Percentiles rank a stretch among this genome's conserved stretches.
phyloP scores from a whole-genome alignment of 2,113 vertebrate genomes.

The Butorides virescens region DNA sequence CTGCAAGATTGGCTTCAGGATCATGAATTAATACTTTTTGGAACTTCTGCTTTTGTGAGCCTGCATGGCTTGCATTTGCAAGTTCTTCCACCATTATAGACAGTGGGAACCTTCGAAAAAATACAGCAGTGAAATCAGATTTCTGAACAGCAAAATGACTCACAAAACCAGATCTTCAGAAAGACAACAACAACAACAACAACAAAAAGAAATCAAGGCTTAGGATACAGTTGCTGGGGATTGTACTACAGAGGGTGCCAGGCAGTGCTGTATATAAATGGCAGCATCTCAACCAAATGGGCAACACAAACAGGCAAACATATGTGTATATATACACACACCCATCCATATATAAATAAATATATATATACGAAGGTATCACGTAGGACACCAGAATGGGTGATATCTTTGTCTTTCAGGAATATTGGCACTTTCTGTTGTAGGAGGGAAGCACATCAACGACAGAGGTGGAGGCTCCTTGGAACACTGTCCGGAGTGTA shows the following conservation, averaged over 20 bases:
- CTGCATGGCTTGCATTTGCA: neutral
- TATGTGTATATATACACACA: neutral
- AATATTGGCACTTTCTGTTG: neutral
- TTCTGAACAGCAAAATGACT: neutral
- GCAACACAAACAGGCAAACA: neutral
- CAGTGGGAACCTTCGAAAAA: neutral
- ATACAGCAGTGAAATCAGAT: neutral
- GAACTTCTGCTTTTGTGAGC: conserved; percentile 6
- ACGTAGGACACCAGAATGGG: neutral
- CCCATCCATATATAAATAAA: neutral
- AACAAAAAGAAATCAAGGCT: neutral
- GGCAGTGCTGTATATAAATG: neutral
- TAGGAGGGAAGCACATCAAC: neutral
- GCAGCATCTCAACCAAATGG: neutral
- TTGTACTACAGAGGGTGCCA: neutral
- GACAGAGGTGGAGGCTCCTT: neutral
- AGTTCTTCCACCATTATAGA: neutral
- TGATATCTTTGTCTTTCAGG: neutral
- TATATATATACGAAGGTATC: neutral
- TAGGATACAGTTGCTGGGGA: neutral
- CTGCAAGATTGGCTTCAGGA: neutral
- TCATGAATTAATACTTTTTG: conserved; percentile 22
- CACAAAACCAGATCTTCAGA: neutral
- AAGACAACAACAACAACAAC: neutral
- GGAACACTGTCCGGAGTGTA: neutral